These are phyloP conservation scores for Phthorimaea operculella DNA, from an alignment of 1,140 invertebrate genomes.

Conservation along the genomic window DNA sequence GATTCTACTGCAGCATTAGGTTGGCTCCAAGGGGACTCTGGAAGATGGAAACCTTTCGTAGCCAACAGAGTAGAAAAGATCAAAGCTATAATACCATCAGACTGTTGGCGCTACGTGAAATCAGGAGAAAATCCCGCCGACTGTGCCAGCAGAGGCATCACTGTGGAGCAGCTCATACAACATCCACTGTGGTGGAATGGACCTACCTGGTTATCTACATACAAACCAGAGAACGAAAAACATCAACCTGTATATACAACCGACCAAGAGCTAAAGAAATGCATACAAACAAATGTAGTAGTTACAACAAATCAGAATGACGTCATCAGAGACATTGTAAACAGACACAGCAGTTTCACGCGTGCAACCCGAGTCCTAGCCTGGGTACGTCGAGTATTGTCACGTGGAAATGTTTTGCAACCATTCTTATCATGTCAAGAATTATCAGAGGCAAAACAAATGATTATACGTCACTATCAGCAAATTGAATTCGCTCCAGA, in stretches of 20 bases:
- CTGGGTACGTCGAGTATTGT: background rate
- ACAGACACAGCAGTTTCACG: background rate
- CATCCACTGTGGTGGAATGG: conserved; percentile 27
- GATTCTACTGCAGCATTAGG: conserved; percentile 41
- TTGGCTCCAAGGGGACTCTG: conserved; percentile 30
- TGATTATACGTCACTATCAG: background rate
- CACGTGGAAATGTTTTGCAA: background rate
- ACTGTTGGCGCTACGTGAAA: conserved; percentile 47
- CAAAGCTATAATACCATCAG: conserved; percentile 14
- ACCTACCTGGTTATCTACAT: conserved; percentile 12
- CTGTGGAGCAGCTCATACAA: conserved; percentile 14
- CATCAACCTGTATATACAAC: background rate
- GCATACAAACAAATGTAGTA: background rate
- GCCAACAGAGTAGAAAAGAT: conserved; percentile 47
- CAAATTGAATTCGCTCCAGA: background rate
- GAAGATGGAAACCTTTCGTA: conserved; percentile 19
- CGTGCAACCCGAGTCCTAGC: background rate
- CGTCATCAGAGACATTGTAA: conserved; percentile 1
- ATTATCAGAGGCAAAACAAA: background rate
- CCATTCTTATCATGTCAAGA: background rate
- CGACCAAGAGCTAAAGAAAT: conserved; percentile 1
- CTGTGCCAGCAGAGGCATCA: conserved; percentile 35
- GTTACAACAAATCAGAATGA: background rate
- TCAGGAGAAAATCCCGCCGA: conserved; percentile 52
- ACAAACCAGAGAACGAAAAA: background rate